Percentiles rank a stretch among this genome's conserved stretches.
Conservation (phyloP, 2,888 invertebrate genomes). For the Phortica magna region DNA sequence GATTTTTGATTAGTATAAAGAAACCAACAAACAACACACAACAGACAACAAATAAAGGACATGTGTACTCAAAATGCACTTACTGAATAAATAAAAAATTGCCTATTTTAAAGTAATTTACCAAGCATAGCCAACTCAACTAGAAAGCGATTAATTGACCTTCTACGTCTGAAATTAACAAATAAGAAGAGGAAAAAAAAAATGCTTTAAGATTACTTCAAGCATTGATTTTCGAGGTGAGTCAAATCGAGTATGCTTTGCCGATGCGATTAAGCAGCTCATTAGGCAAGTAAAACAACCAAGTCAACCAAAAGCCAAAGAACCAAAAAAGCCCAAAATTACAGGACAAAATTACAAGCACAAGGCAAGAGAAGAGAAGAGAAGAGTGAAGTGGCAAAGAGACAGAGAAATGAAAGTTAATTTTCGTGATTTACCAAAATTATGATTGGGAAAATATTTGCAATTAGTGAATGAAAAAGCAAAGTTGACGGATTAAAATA, state of each 20-base stretch:
- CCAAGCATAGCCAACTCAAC: too few species aligned
- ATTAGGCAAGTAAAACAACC: constrained; percentile 5
- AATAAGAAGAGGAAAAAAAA: background rate
- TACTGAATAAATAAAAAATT: too few species aligned
- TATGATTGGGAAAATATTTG: constrained; percentile 25
- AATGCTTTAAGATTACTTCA: background rate
- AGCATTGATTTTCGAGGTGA: background rate
- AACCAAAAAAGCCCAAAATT: background rate
- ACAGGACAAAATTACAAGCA: background rate
- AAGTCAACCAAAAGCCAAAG: background rate
- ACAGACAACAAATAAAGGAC: background rate
- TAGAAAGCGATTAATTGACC: too few species aligned
- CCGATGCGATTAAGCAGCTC: background rate
- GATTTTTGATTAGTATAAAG: background rate
- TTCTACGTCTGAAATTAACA: background rate
- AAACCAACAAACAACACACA: background rate
- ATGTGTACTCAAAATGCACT: too few species aligned
- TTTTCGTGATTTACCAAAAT: constrained; percentile 22
- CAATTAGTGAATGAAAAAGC: constrained; percentile 24
- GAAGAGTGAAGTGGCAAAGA: background rate
- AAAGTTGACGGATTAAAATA: constrained; percentile 27
- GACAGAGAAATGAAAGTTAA: background rate
- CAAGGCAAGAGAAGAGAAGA: background rate
- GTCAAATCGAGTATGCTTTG: background rate
- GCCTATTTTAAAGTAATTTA: too few species aligned